Evolutionary conservation across 2,888 invertebrate genomes (phyloP), one percentile per base, ranked within the genome.

Genomic region (Lithophane leautieri): DNA sequence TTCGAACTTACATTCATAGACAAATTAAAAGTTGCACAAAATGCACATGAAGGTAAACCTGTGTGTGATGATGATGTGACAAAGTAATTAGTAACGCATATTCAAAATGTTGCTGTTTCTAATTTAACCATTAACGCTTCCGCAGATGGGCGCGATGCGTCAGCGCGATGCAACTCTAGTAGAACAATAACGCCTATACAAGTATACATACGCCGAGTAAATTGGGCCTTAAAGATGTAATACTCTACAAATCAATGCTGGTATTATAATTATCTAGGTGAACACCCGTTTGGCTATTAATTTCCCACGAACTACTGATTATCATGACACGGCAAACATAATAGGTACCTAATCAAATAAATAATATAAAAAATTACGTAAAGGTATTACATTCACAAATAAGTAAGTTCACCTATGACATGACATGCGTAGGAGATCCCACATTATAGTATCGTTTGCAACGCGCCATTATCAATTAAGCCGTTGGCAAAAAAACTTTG

Each of bases 321-420:
- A 76, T 54, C n/a, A 50, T 75, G 47, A 52, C 16, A 42, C n/a
- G 16, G 28, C 47, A 50, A 44, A 78, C 47, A 73, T 44, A 69
- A 61, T 78, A 44, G 54, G 34, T 0, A 61, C 28, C 60, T 42
- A 12, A 50, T 54, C 25, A 60, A 70, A 83, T 58, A 54, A 34
- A 56, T 61, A 34, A 56, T 44, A n/a, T 19, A 75, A 44, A 44
- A 81, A 68, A 56, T 80, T 75, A 65, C 70, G 56, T 61, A 76
- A 79, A 69, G 58, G 25, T 56, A 69, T 67, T 47, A 70, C 83
- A 60, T 34, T 69, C 68, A 14, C 68, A 82, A 81, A 71, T 61
- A 81, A 73, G 78, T 77, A 76, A 81, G 80, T 82, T 94, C 92
- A 94, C 91, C 92, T 93, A 92, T 92, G 92, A 93, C 93, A 90